Evolutionary conservation across 2,113 vertebrate species (phyloP).

Genomic region (Laticauda colubrina): DNA sequence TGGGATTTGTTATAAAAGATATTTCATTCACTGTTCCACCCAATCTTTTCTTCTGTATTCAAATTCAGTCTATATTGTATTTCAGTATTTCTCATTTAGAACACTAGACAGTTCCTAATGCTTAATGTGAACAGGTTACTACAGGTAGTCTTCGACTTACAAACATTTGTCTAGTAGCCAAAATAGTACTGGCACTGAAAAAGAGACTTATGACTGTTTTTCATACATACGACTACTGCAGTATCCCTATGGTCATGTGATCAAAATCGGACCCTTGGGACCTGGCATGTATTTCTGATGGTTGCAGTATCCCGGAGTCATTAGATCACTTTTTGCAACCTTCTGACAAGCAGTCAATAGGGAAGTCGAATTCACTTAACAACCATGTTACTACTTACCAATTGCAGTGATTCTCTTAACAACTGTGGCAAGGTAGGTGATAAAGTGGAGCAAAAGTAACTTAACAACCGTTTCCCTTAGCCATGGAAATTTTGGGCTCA

Average conservation of each 20-base stretch:
- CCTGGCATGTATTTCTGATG: not conserved
- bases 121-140: not conserved
- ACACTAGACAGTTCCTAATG: not conserved
- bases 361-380: not conserved
- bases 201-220: not conserved
- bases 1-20: not conserved
- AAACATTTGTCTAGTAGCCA: not conserved
- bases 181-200: not conserved
- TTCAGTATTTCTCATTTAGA: not conserved
- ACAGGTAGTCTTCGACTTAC: not conserved
- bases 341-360: not conserved
- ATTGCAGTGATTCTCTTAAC: not conserved
- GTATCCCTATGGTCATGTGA: not conserved
- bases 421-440: not conserved
- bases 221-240: not conserved
- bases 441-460: not conserved
- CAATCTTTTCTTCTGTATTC: not conserved
- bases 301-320: not conserved
- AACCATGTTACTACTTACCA: not conserved
- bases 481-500: not conserved
- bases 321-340: not conserved
- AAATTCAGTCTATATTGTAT: not conserved
- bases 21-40: not conserved
- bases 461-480: not conserved
- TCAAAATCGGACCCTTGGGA: not conserved